phyloP scores from a whole-genome alignment of 2,888 invertebrate species.

The Linyphia triangularis region DNA sequence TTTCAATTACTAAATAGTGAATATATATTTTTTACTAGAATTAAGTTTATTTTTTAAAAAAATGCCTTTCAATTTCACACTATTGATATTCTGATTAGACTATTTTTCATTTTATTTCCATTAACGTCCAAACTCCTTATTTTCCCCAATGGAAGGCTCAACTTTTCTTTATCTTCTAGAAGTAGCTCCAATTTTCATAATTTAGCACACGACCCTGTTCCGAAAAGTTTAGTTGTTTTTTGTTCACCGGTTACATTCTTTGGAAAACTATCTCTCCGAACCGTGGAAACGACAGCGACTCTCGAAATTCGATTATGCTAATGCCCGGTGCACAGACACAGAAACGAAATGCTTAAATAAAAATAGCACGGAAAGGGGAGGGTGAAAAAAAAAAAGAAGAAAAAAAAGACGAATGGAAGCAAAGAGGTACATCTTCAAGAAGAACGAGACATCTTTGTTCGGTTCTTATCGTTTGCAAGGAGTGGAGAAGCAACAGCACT shows the following conservation, averaged over 20 bases:
- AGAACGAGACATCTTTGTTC: conserved; percentile 58
- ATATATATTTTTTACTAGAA: too few species aligned
- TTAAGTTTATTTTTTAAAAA: too few species aligned
- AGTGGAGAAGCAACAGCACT: conserved; percentile 42
- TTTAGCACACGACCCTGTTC: conserved; percentile 24
- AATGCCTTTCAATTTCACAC: too few species aligned
- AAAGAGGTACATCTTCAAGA: conserved; percentile 23
- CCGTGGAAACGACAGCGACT: conserved; percentile 50
- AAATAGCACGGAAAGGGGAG: neutral
- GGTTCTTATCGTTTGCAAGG: conserved; percentile 52
- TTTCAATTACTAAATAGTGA: too few species aligned
- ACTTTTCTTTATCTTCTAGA: conserved; percentile 14
- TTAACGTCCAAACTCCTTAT: conserved; percentile 22
- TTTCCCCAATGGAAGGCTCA: neutral
- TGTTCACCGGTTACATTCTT: conserved; percentile 23
- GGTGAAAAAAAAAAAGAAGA: neutral
- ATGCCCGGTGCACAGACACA: conserved; percentile 45
- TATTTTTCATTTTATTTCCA: conserved; percentile 21
- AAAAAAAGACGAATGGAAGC: conserved; percentile 2
- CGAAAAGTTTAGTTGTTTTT: neutral
- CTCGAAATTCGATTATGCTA: conserved; percentile 70
- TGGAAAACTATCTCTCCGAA: conserved; percentile 54
- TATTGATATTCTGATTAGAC: too few species aligned
- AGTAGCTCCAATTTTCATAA: conserved; percentile 63
- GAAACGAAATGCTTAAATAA: conserved; percentile 60